Evolutionary conservation across 2,797 vertebrate species (phyloP), one percentile per base, ranked within the genome.

Genomic region (Emys orbicularis): DNA sequence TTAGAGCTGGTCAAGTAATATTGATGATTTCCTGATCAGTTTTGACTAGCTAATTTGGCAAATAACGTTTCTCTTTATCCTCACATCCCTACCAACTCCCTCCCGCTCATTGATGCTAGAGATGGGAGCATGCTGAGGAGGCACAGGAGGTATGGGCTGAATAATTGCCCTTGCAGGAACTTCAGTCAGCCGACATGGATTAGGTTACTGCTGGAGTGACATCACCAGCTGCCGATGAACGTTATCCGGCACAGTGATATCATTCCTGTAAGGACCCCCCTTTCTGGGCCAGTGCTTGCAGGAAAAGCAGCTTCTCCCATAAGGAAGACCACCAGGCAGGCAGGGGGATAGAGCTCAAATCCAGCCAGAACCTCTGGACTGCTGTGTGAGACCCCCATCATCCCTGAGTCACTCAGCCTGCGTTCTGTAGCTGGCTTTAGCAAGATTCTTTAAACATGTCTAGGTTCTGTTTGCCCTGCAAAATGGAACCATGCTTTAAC

Each of bases 21-120:
- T 88, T 88, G 97, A 92, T 94, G 90, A 76, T 95, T 93, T 90
- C 88, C 94, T 76, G 79, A 57, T 95, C 79, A 93, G 90, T 95
- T 92, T 93, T 96, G 90, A 97, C 88, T 96, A 92, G 96, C 94
- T 95, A 94, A 97, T 96, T 87, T 86, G 89, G 84, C 47, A 84
- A 91, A 95, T 79, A 90, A 65, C 91, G 8, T 95, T 96, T 92
- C 83, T 94, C 54, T 94, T 94, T 91, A 68, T 93, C 92, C 54
- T 90, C 31, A 27, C 87, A 80, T 76, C 79, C 41, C 88, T 83
- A 91, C 89, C 94, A 92, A 74, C 74, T 91, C 44, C 90, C 96
- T 83, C 83, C 47, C 12, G 6, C 83, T 84, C 13, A 1, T 37
- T 86, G 29, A 93, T 93, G 54, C 84, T 84, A 53, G 93, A 91